Conservation (phyloP, 64 coral and sea anemone species). For the Pocillopora damicornis region DNA sequence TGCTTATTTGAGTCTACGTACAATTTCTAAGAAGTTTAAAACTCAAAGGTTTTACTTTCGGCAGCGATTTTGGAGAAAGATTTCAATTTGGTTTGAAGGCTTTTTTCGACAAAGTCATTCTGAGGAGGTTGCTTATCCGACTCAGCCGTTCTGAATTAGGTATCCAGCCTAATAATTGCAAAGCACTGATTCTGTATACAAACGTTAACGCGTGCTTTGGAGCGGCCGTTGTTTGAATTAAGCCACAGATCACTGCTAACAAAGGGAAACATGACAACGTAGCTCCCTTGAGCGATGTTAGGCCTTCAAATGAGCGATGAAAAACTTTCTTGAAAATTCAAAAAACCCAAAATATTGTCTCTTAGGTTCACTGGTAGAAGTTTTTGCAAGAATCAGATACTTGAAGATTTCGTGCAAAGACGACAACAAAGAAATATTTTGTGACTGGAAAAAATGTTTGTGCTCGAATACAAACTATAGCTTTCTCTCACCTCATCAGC, state of each 20-base stretch:
- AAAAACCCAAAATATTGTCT: not conserved
- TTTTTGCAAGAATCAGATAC: not conserved
- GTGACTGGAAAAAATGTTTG: not conserved
- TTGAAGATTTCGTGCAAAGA: not conserved
- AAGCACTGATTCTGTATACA: not conserved
- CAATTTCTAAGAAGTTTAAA: no score
- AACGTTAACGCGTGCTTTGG: not conserved
- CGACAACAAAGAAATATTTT: not conserved
- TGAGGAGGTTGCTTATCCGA: no score
- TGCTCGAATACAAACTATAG: not conserved
- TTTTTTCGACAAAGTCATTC: no score
- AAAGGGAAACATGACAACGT: not conserved
- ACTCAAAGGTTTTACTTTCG: no score
- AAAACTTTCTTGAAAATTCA: no score
- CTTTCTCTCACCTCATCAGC: not conserved
- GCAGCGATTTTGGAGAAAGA: no score
- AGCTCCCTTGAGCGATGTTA: not conserved
- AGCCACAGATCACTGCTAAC: not conserved
- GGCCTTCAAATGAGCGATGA: no score
- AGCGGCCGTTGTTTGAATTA: not conserved
- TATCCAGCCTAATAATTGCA: not conserved
- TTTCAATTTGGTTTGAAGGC: no score
- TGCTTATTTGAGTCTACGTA: no score
- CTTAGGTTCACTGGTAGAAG: not conserved
- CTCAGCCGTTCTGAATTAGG: no score